Base-by-base conservation (phyloP, 2,113 vertebrate genomes). In the Podarcis raffonei region DNA sequence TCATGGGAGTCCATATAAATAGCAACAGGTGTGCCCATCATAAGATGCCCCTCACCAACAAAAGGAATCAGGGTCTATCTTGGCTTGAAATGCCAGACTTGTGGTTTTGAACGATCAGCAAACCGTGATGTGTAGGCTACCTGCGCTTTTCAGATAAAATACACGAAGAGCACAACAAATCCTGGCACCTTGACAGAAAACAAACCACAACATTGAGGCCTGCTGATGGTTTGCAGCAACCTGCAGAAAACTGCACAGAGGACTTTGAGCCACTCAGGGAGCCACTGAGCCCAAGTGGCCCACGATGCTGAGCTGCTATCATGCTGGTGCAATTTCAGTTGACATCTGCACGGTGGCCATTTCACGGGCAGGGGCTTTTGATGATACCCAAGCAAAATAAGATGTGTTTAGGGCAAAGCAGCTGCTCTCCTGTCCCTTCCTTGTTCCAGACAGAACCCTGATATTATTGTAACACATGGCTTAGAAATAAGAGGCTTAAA, bases 391-490 rank as follows among this genome's bases (percentile, higher is more conserved):
- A 66, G 77, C 68, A 87, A 83, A 69, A 20, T 83, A 89, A 69
- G 81, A 3, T 81, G 90, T 87, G 90, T 83, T 1, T 18, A 85
- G 80, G 87, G 83, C 88, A 93, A 89, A 65, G n/a, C 42, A 8
- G 0, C 42, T 57, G 78, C 85, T 89, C 83, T 69, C 88, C 90
- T 84, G n/a, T 59, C 87, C 89, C 86, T 65, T 37, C 0, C 65
- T 86, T 84, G 71, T 93, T 87, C 8, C 86, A 81, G 88, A 59
- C 79, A 65, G 89, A 59, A 90, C 4, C 87, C 77, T 23, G 69
- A 72, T 0, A 0, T 57, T 78, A 85, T 1, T 74, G 57, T 85
- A 93, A 79, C 2, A 35, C 39, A 87, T 9, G 15, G n/a, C 7
- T 32, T 6, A 16, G 18, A 35, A 81, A 2, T 77, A 88, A 59